Base-by-base conservation (phyloP, 2,888 invertebrate genomes). In the Gymnoscelis rufifasciata region DNA sequence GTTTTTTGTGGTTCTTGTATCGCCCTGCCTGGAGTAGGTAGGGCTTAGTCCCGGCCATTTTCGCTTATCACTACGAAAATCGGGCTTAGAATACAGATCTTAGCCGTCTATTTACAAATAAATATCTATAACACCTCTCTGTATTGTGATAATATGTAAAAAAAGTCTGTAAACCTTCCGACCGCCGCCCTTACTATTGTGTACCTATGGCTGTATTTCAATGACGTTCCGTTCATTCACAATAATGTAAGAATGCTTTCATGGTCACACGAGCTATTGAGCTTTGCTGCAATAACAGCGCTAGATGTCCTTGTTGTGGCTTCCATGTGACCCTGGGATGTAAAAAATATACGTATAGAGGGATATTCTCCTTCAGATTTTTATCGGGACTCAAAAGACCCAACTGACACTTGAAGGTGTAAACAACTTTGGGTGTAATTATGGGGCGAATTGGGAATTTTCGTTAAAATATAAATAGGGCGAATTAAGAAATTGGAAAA, bases 31-130 rank as follows among this genome's bases (percentile, higher is more conserved):
- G 66, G 62, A 66, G 65, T 71, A 82, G 83, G 82, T 72, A 79
- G 81, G 82, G 80, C 80, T 74, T 68, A 74, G 72, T 73, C 81
- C 83, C 87, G 83, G 88, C 87, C 87, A 88, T 88, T 86, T 87
- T 84, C 66, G 45, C 73, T 66, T 65, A 71, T 71, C 74, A 76
- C 66, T 69, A 62, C 63, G 62, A 67, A 68, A 43, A 30, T 42
- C 30, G 36, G 30, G 45, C 28, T 35, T 43, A 30, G n/a, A 45
- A 26, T 39, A n/a, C 42, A 36, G 14, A 24, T 28, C 24, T 1
- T 13, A 31, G 36, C 19, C 11, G 11, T 24, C n/a, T 37, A 14
- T 10, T 26, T 5, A 36, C 10, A 11, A 33, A 24, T 37, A 23
- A 12, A 49, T n/a, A 30, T 13, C 10, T 11, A 27, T 10, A 30